Evolutionary conservation across 2,113 vertebrate species (phyloP).

Genomic region (Melanostigma gelatinosum): DNA sequence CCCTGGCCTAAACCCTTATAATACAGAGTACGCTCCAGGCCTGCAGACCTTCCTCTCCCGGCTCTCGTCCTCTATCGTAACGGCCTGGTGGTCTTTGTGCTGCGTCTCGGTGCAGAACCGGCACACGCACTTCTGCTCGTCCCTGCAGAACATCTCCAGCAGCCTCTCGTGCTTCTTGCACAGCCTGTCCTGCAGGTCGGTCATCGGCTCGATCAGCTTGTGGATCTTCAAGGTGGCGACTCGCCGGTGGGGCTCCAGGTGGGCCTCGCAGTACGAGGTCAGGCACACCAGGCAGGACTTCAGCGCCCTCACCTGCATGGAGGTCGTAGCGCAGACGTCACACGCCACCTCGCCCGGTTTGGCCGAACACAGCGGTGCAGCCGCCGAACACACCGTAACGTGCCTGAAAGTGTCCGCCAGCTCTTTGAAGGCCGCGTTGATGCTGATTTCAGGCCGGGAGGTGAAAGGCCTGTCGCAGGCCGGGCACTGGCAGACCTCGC

Average conservation of each 20-base stretch:
- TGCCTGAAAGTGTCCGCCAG: conserved; percentile 64
- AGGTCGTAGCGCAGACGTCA: conserved; percentile 86
- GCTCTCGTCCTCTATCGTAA: conserved; percentile 88
- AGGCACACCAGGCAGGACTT: conserved; percentile 93
- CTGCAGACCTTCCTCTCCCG: conserved; percentile 84
- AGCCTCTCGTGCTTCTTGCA: conserved; percentile 89
- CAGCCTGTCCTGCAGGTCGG: conserved; percentile 88
- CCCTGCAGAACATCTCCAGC: conserved; percentile 93
- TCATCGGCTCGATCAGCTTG: conserved; percentile 87
- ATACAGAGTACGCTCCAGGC: background rate
- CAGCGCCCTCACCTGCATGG: conserved; percentile 84
- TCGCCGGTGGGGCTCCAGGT: conserved; percentile 90
- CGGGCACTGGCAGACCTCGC: conserved; percentile 59
- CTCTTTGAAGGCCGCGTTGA: conserved; percentile 76
- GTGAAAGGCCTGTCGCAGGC: conserved; percentile 55
- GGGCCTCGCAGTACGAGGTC: conserved; percentile 90
- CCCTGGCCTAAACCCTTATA: background rate
- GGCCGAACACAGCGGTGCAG: background rate
- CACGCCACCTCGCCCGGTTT: conserved; percentile 86
- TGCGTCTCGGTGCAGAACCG: conserved; percentile 91
- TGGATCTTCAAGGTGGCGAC: conserved; percentile 87
- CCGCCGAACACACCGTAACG: background rate
- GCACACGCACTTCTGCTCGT: conserved; percentile 90
- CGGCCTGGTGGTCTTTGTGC: conserved; percentile 88
- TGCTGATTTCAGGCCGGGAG: conserved; percentile 62